phyloP scores from a whole-genome alignment of 2,113 vertebrate genomes.

The Egretta garzetta region DNA sequence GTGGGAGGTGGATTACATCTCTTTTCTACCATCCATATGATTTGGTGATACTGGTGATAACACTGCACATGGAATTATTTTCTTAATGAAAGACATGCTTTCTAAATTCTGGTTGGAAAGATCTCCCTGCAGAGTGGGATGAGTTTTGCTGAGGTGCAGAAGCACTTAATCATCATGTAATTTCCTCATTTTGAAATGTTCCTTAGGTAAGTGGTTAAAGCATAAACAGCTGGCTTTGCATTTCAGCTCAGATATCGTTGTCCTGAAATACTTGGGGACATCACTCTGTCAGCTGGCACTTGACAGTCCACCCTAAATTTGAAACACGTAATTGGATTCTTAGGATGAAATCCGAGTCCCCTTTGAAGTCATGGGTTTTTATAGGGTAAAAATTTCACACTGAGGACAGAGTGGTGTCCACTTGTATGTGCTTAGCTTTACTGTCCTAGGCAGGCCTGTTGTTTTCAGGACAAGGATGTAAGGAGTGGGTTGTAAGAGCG shows the following conservation, averaged over 20 bases:
- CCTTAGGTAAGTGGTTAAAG: background rate
- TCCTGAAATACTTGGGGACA: constrained; percentile 48
- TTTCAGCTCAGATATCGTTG: background rate
- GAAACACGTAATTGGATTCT: constrained; percentile 53
- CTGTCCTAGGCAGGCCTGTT: background rate
- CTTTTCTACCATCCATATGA: background rate
- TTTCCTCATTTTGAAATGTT: constrained; percentile 31
- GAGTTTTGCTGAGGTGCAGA: background rate
- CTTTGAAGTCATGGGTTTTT: constrained; percentile 50
- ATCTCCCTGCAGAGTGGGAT: background rate
- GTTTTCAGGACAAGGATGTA: background rate
- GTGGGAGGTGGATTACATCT: background rate
- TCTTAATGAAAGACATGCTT: background rate
- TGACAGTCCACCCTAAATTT: constrained; percentile 37
- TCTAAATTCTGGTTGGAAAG: background rate
- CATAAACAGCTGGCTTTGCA: constrained; percentile 42
- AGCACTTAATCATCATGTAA: background rate
- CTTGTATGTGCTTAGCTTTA: background rate
- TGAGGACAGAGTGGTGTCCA: background rate
- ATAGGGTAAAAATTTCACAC: background rate
- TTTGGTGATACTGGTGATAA: background rate
- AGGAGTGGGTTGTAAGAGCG: background rate
- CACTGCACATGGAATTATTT: background rate
- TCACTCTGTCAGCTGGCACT: constrained; percentile 53
- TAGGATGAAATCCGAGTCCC: background rate